These are phyloP conservation scores for Xyrichtys novacula DNA, from an alignment of 2,797 vertebrate species.

Conservation along the genomic window DNA sequence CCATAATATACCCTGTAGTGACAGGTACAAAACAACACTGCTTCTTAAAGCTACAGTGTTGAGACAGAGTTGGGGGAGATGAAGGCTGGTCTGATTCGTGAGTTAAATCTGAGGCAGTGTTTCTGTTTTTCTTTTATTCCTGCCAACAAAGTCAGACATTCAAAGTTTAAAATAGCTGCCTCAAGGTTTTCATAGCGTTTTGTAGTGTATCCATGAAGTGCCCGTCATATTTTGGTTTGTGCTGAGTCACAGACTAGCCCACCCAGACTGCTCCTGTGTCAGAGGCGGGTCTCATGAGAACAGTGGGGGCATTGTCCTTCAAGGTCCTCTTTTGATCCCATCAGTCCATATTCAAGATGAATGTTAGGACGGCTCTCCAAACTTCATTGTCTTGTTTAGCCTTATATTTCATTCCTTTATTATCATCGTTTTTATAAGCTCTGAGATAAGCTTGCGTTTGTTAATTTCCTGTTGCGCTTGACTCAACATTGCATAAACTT, in stretches of 20 bases:
- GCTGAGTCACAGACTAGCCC: not conserved
- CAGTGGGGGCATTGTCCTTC: constrained; percentile 8
- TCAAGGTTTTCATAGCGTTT: no score
- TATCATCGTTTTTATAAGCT: not conserved
- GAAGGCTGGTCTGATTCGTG: not conserved
- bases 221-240: not conserved
- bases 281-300: constrained; percentile 11
- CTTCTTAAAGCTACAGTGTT: not conserved
- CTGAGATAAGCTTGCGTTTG: not conserved
- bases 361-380: not conserved
- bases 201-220: no score
- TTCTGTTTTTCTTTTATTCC: not conserved
- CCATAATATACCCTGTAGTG: not conserved
- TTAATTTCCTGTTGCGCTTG: constrained; percentile 1
- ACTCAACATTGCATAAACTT: constrained; percentile 4
- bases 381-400: not conserved
- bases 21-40: not conserved
- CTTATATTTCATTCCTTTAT: not conserved
- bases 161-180: not conserved
- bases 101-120: not conserved
- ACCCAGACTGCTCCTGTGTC: constrained; percentile 27
- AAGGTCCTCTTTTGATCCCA: not conserved
- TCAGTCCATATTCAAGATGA: not conserved
- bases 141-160: not conserved
- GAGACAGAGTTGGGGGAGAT: no score